Evolutionary conservation across 2,113 vertebrate species (phyloP).

Genomic region (Megaleporinus macrocephalus): DNA sequence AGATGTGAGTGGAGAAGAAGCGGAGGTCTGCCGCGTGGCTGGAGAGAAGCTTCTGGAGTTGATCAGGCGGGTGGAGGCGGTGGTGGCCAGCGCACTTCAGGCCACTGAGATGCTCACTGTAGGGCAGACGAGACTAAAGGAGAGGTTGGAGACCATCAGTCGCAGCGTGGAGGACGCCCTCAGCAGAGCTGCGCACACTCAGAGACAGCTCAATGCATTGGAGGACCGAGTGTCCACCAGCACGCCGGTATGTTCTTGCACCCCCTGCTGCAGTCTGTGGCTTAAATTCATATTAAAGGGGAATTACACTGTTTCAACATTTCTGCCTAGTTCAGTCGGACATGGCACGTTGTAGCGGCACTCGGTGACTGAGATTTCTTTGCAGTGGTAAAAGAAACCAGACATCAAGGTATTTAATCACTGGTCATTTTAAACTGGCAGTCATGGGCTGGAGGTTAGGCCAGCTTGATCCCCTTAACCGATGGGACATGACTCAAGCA

Average conservation of each 20-base stretch:
- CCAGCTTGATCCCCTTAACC: no score
- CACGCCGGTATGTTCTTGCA: constrained; percentile 60
- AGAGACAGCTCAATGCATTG: constrained; percentile 59
- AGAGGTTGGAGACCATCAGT: constrained; percentile 70
- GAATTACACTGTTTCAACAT: no score
- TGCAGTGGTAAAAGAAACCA: no score
- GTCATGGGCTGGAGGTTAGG: no score
- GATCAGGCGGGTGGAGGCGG: constrained; percentile 67
- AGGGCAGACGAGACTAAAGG: constrained; percentile 66
- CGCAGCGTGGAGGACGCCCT: constrained; percentile 67
- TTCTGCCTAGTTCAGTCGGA: no score
- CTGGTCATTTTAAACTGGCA: no score
- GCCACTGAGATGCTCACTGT: constrained; percentile 64
- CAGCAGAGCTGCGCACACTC: constrained; percentile 54
- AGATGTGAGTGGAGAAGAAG: constrained; percentile 45
- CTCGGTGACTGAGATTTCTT: no score
- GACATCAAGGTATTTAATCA: no score
- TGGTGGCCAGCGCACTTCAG: constrained; percentile 65
- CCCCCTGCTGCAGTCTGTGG: neutral
- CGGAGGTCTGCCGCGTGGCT: constrained; percentile 35
- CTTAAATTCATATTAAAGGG: no score
- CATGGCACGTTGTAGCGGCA: no score
- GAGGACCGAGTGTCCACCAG: constrained; percentile 55
- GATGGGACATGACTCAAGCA: no score
- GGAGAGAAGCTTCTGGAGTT: constrained; percentile 61